Evolutionary conservation across 2,113 vertebrate genomes (phyloP).

Genomic region (Prochilodus magdalenae): DNA sequence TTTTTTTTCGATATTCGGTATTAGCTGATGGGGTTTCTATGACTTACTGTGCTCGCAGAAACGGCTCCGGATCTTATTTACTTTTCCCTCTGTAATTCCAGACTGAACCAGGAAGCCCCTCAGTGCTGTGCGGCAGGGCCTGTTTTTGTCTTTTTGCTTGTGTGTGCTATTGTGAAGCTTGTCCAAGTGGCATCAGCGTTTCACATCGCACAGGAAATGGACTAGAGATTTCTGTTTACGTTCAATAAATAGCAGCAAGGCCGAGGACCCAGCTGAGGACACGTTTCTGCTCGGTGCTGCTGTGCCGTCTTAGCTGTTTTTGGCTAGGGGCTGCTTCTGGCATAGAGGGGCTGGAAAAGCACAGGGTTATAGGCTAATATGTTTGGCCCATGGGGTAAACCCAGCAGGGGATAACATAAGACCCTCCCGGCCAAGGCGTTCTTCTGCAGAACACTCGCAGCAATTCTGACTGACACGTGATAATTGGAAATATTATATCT

Average conservation of each 20-base stretch:
- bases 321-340: slow-evolving; percentile 34
- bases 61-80: not conserved
- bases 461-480: slow-evolving; percentile 50
- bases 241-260: slow-evolving; percentile 45
- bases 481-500: slow-evolving; percentile 51
- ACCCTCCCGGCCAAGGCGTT: slow-evolving; percentile 47
- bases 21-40: slow-evolving; percentile 24
- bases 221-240: slow-evolving; percentile 33
- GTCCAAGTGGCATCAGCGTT: slow-evolving; percentile 28
- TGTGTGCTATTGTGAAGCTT: not conserved
- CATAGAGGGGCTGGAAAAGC: slow-evolving; percentile 28
- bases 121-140: not conserved
- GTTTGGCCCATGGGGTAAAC: slow-evolving; percentile 51
- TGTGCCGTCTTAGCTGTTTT: slow-evolving; percentile 27
- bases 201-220: slow-evolving; percentile 41
- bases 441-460: not conserved
- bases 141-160: not conserved
- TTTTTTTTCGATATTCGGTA: slow-evolving; percentile 27
- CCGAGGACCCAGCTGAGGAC: slow-evolving; percentile 31
- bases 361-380: slow-evolving; percentile 55
- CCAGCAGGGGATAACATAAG: slow-evolving; percentile 48
- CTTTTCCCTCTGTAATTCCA: not conserved
- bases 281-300: slow-evolving; percentile 37
- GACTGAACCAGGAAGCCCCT: not conserved
- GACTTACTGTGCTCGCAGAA: slow-evolving; percentile 16